Evolutionary conservation across 2,797 vertebrate genomes (phyloP).

Genomic region (Percopsis omiscomaycus): DNA sequence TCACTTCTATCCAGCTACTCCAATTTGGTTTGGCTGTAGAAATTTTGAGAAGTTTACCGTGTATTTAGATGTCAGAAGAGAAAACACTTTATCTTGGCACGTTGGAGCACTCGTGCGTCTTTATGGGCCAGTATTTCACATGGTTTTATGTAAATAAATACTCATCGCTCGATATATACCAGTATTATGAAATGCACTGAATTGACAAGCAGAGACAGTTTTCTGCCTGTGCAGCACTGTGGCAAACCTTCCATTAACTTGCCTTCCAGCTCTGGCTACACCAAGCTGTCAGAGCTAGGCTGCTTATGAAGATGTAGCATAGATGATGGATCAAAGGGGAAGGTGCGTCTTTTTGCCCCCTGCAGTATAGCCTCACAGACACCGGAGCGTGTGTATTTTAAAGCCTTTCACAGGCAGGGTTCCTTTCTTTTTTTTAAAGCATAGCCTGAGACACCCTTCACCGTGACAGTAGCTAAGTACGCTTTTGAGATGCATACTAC

Average conservation of each 20-base stretch:
- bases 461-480: no score
- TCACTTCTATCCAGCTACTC: no score
- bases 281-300: conserved; percentile 6
- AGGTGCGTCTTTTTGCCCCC: not conserved
- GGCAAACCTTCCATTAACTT: conserved; percentile 13
- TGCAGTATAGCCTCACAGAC: not conserved
- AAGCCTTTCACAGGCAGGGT: conserved; percentile 10
- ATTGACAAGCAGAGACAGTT: not conserved
- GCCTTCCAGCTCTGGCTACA: conserved; percentile 1
- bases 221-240: not conserved
- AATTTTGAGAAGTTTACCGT: no score
- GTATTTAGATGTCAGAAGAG: no score
- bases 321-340: conserved; percentile 10
- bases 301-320: conserved; percentile 16
- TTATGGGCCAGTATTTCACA: conserved; percentile 10
- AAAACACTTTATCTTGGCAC: no score
- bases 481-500: no score
- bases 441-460: conserved; percentile 14
- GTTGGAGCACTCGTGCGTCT: not conserved
- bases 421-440: conserved; percentile 15
- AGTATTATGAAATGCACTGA: conserved; percentile 2
- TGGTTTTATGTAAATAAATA: conserved; percentile 2
- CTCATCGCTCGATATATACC: not conserved
- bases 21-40: no score
- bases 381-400: conserved; percentile 12